Percentiles rank a stretch among this genome's conserved stretches.
These are phyloP conservation scores for Pyrrhosoma nymphula DNA, from an alignment of 2,888 invertebrate genomes.

Conservation along the genomic window DNA sequence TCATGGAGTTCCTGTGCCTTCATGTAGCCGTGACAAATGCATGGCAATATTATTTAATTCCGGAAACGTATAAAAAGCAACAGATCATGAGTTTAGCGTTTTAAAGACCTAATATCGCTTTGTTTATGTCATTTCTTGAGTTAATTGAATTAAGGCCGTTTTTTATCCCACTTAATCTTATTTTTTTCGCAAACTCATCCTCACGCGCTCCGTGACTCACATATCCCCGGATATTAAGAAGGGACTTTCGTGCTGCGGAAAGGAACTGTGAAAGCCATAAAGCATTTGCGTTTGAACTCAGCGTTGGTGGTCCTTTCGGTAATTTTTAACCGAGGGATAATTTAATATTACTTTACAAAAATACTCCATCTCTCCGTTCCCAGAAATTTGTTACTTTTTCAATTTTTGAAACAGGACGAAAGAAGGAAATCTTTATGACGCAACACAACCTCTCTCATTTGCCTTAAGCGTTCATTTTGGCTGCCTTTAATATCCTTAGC, in stretches of 20 bases:
- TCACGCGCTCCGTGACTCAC: slow-evolving; percentile 20
- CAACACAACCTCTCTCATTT: background rate
- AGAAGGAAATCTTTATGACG: background rate
- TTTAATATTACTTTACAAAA: background rate
- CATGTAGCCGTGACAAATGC: background rate
- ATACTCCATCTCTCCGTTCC: background rate
- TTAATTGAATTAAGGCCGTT: slow-evolving; percentile 56
- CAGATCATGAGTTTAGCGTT: slow-evolving; percentile 33
- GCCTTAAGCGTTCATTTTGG: background rate
- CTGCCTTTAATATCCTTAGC: background rate
- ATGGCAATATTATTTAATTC: background rate
- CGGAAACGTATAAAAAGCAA: background rate
- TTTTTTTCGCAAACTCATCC: slow-evolving; percentile 46
- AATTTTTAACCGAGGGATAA: background rate
- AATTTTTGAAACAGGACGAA: background rate
- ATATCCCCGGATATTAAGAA: background rate
- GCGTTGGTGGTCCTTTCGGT: background rate
- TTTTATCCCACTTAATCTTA: slow-evolving; percentile 40
- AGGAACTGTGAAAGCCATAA: background rate
- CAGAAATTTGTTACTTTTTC: background rate
- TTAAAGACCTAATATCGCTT: background rate
- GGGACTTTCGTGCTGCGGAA: background rate
- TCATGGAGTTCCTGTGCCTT: background rate
- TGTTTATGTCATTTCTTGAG: background rate
- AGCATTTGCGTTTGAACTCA: background rate